A percentile compares a stretch with the other conserved stretches of the same genome.
These are phyloP conservation scores for Gonioctena quinquepunctata DNA, from an alignment of 1,140 invertebrate species.

Conservation along the genomic window DNA sequence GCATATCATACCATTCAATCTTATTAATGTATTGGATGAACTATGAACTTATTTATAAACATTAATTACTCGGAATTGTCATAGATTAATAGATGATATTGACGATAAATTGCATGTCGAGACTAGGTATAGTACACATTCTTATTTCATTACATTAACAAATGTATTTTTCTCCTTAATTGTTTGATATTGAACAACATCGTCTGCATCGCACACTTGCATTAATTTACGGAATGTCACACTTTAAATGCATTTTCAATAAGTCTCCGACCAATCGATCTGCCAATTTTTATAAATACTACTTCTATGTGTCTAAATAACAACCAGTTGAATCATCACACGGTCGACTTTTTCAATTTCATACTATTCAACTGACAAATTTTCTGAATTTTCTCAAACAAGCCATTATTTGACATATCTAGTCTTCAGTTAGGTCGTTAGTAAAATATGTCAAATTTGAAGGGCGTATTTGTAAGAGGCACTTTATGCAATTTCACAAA, in stretches of 20 bases:
- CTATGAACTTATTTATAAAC: slow-evolving; percentile 11
- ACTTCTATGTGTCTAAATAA: no score
- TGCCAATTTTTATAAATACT: no score
- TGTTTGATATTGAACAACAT: neutral
- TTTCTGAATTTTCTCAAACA: no score
- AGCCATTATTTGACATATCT: no score
- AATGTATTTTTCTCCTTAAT: neutral
- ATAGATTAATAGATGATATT: slow-evolving; percentile 8
- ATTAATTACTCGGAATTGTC: slow-evolving; percentile 7
- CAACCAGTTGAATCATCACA: no score
- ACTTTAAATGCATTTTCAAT: neutral
- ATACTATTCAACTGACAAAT: no score
- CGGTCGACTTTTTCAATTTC: no score
- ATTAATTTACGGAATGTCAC: neutral
- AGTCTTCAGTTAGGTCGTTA: no score
- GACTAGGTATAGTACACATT: slow-evolving; percentile 14
- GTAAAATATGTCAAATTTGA: neutral
- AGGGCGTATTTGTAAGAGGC: no score
- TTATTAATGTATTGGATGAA: neutral
- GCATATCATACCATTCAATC: neutral
- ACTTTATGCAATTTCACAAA: no score
- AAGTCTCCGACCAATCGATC: no score
- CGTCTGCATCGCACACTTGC: neutral
- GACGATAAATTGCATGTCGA: slow-evolving; percentile 9
- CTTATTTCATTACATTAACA: neutral